Evolutionary conservation across 2,888 invertebrate genomes (phyloP).

Genomic region (Petrolisthes cinctipes): DNA sequence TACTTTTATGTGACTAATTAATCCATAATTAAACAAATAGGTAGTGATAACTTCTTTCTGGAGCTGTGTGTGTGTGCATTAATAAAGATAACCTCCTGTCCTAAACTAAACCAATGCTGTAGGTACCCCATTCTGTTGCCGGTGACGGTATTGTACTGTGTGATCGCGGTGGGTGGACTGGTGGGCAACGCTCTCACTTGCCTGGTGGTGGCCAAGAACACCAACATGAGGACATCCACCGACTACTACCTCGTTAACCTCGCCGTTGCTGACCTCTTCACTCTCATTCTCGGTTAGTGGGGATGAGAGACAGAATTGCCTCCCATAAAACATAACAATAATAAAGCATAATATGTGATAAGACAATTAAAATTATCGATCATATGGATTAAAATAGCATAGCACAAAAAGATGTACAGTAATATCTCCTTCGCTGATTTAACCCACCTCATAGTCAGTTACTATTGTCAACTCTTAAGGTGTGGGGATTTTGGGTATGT

Average conservation of each 20-base stretch:
- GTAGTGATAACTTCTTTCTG: no score
- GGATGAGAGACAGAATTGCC: not conserved
- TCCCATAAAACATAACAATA: not conserved
- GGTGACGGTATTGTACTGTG: constrained; percentile 68
- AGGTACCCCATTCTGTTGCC: constrained; percentile 68
- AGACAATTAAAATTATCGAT: not conserved
- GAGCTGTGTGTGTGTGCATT: no score
- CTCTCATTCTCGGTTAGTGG: constrained; percentile 68
- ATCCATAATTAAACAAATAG: no score
- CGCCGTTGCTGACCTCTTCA: constrained; percentile 69
- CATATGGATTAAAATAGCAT: not conserved
- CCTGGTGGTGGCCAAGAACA: constrained; percentile 68
- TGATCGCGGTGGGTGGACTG: constrained; percentile 69
- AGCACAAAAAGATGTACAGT: not conserved
- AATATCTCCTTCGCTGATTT: no score
- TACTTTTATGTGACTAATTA: no score
- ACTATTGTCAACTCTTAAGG: no score
- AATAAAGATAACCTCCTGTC: no score
- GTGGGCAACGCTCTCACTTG: constrained; percentile 69
- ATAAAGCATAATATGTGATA: not conserved
- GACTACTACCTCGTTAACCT: constrained; percentile 69
- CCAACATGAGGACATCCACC: constrained; percentile 69
- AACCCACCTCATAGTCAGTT: no score
- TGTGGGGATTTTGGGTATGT: no score
- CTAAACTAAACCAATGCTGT: no score